phyloP scores from a whole-genome alignment of 2,797 vertebrate genomes.

The Sebastes ruberrimus region DNA sequence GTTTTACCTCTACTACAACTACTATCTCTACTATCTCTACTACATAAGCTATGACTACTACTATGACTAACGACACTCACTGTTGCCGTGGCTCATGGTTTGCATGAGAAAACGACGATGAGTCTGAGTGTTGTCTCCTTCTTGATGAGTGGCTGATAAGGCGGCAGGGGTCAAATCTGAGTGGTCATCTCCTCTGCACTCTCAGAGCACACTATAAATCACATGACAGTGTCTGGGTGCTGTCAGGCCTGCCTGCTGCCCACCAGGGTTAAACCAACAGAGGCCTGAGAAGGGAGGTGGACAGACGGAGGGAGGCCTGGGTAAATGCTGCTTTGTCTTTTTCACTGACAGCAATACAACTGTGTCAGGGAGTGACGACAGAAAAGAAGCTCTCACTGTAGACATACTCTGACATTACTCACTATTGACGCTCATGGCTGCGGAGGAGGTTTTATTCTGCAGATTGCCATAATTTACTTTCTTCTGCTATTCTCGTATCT shows the following conservation, averaged over 20 bases:
- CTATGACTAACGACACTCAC: background rate
- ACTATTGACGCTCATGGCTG: background rate
- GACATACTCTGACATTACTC: slow-evolving; percentile 8
- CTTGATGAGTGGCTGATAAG: slow-evolving; percentile 76
- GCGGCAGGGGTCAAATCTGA: slow-evolving; percentile 71
- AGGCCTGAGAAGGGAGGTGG: slow-evolving; percentile 68
- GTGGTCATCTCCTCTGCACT: slow-evolving; percentile 75
- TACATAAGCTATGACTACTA: background rate
- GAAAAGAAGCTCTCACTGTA: slow-evolving; percentile 24
- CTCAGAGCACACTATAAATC: slow-evolving; percentile 75
- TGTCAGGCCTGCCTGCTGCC: slow-evolving; percentile 76
- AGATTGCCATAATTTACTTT: background rate
- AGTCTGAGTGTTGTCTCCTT: slow-evolving; percentile 63
- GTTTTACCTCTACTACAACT: background rate
- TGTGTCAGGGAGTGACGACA: slow-evolving; percentile 44
- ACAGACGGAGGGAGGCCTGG: slow-evolving; percentile 66
- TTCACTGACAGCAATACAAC: slow-evolving; percentile 63
- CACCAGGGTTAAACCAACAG: slow-evolving; percentile 85
- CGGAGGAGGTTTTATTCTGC: background rate
- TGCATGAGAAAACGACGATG: slow-evolving; percentile 49
- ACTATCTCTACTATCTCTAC: background rate
- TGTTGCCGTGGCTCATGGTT: background rate
- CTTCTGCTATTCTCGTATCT: background rate
- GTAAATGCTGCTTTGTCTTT: slow-evolving; percentile 72
- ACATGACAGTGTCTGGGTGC: slow-evolving; percentile 75